phyloP scores from a whole-genome alignment of 2,113 vertebrate genomes.

The Colaptes auratus region DNA sequence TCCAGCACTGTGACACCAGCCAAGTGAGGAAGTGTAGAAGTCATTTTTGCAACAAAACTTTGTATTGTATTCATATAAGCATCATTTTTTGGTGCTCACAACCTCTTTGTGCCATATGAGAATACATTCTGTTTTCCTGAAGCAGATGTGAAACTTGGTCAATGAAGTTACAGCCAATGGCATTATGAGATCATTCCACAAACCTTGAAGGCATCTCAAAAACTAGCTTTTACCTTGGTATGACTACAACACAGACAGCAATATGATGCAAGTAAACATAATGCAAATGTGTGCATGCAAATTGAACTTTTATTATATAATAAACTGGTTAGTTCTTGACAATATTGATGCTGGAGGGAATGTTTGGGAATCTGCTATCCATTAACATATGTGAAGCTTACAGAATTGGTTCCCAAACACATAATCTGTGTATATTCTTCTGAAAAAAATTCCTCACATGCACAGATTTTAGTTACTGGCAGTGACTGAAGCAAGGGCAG shows the following conservation, averaged over 20 bases:
- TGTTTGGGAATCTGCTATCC: not conserved
- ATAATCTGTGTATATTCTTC: not conserved
- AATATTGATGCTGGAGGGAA: constrained; percentile 7
- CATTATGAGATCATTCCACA: not conserved
- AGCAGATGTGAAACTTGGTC: not conserved
- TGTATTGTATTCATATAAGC: not conserved
- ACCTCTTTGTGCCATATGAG: not conserved
- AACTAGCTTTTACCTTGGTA: not conserved
- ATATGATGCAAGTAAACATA: not conserved
- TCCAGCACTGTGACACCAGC: not conserved
- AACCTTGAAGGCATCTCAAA: not conserved
- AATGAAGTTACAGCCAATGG: not conserved
- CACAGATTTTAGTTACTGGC: constrained; percentile 20
- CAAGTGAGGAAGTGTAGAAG: not conserved
- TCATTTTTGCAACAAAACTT: not conserved
- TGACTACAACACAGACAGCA: not conserved
- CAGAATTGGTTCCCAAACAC: not conserved
- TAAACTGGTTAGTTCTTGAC: not conserved
- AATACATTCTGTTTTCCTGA: not conserved
- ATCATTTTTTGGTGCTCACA: not conserved
- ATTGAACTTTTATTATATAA: not conserved
- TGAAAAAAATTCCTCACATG: constrained; percentile 14
- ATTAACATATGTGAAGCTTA: constrained; percentile 8
- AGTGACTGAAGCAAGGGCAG: constrained; percentile 35
- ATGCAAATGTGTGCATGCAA: not conserved